A percentile compares a stretch with the other conserved stretches of the same genome.
Evolutionary conservation across 2,113 vertebrate species (phyloP).

Genomic region (Nycticryphes semicollaris): DNA sequence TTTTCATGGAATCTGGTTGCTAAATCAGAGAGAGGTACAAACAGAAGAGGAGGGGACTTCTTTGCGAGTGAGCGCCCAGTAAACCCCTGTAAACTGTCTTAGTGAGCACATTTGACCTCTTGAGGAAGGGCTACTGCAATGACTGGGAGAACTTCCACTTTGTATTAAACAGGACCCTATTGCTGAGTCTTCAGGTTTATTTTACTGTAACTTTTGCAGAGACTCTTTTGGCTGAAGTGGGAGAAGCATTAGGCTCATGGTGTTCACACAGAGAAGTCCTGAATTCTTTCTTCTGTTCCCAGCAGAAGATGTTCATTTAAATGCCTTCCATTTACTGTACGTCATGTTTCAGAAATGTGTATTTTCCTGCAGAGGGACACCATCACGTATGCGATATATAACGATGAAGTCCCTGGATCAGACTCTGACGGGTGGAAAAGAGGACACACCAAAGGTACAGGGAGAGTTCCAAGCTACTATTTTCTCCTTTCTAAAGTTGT

Average conservation of each 20-base stretch:
- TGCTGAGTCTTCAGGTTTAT: neutral
- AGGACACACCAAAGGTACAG: constrained; percentile 91
- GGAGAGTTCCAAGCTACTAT: neutral
- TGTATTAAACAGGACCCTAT: neutral
- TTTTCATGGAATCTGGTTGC: neutral
- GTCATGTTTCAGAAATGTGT: constrained; percentile 14
- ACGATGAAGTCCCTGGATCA: constrained; percentile 81
- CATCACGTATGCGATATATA: constrained; percentile 86
- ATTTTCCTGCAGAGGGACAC: constrained; percentile 70
- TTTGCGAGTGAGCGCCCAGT: neutral
- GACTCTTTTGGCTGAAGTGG: neutral
- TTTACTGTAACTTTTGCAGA: neutral
- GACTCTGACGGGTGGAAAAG: constrained; percentile 64
- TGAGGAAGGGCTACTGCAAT: neutral
- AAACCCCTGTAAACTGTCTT: neutral
- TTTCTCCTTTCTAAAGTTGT: neutral
- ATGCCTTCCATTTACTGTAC: neutral
- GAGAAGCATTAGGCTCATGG: neutral
- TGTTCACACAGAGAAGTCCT: neutral
- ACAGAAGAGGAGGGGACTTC: neutral
- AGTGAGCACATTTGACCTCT: neutral
- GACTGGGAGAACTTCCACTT: neutral
- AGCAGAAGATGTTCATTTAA: neutral
- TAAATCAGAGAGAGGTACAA: neutral
- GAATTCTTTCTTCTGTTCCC: neutral